Base-by-base conservation (phyloP, 2,113 vertebrate species). In the Panthera leo region DNA sequence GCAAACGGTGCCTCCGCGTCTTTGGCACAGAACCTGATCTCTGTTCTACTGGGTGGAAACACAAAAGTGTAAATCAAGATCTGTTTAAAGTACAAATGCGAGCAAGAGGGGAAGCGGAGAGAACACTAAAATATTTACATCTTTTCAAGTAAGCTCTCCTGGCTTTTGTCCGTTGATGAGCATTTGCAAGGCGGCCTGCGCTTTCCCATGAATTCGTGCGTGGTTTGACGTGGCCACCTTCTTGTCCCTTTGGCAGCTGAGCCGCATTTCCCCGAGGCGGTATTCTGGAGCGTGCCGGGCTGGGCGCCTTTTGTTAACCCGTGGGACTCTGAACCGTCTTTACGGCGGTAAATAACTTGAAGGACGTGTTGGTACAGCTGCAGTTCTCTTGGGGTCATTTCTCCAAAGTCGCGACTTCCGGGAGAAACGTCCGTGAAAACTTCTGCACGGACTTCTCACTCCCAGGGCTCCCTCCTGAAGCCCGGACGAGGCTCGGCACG, bases 151-250 rank as follows among this genome's bases (percentile, higher is more conserved):
- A 0, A 1, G 55, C 5, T 13, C 34, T 34, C 25, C 73, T 55
- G 90, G 70, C 1, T 3, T 73, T 29, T 2, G 45, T 73, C 94
- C 71, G 1, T 29, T 7, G 76, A 51, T 6, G 14, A 13, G 19
- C 0, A 2, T 13, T 9, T 9, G 16, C 25, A 1, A 4, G 27
- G 90, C 7, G 2, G 11, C 5, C 0, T 4, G 63, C 0, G 9
- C 42, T 5, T 55, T 0, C 2, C 0, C 0, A 0, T 4, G 71
- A 29, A 9, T 9, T 13, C 23, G n/a, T 48, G 1, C 0, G 0
- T 1, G 0, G 19, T 13, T 11, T 3, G 6, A 15, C 11, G 4
- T 0, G 71, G 42, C 65, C 63, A 4, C 71, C 0, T 18, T 4
- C 42, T 25, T 5, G 51, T 10, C 21, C 2, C 4, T 39, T 2